These are phyloP conservation scores for Trichonephila clavata DNA, from an alignment of 1,140 invertebrate genomes.

Conservation along the genomic window DNA sequence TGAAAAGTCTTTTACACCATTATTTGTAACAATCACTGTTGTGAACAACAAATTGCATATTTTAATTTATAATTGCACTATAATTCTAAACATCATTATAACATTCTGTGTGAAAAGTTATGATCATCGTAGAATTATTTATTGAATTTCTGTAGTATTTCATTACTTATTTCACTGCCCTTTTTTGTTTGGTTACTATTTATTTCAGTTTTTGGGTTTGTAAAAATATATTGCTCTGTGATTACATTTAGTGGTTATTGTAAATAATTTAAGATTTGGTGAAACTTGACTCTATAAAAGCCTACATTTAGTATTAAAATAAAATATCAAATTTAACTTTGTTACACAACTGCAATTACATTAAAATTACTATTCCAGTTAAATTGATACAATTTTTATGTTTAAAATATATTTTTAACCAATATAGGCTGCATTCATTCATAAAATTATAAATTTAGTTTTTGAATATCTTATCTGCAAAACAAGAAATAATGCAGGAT, in stretches of 20 bases:
- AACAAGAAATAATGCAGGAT: too few species aligned
- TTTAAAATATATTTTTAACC: too few species aligned
- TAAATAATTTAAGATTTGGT: constrained; percentile 46
- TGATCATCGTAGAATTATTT: constrained; percentile 42
- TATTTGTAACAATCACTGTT: constrained; percentile 28
- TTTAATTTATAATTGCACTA: constrained; percentile 35
- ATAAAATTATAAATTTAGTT: too few species aligned
- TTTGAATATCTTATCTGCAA: too few species aligned
- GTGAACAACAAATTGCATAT: constrained; percentile 44
- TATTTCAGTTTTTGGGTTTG: neutral
- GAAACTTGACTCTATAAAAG: constrained; percentile 22
- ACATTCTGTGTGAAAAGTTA: constrained; percentile 29
- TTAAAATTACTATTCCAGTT: too few species aligned
- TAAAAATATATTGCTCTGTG: constrained; percentile 28
- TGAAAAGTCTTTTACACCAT: constrained; percentile 1
- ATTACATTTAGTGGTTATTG: neutral
- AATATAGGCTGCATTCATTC: too few species aligned
- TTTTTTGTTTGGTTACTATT: neutral
- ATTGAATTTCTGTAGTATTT: constrained; percentile 36
- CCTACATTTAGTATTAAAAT: too few species aligned
- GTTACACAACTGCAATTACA: too few species aligned
- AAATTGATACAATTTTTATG: too few species aligned
- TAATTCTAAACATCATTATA: constrained; percentile 30
- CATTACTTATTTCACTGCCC: constrained; percentile 42
- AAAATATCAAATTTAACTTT: too few species aligned